phyloP scores from a whole-genome alignment of 2,888 invertebrate genomes.

The Phymatocera aterrima region DNA sequence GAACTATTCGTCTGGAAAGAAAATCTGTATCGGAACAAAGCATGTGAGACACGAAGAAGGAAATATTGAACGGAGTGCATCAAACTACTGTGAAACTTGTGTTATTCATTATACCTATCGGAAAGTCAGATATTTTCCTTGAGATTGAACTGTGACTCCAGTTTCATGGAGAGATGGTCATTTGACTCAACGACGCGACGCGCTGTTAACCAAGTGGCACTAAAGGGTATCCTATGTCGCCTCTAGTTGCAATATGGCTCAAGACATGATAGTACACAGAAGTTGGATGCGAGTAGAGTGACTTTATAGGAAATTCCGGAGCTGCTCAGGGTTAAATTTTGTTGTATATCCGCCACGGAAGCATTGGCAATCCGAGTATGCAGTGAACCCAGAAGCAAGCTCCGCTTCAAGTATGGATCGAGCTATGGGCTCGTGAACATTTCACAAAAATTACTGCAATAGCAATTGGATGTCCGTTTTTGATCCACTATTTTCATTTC shows the following conservation, averaged over 20 bases:
- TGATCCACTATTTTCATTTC: too few species aligned
- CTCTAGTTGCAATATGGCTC: slow-evolving; percentile 29
- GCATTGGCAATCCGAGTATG: background rate
- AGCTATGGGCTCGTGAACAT: background rate
- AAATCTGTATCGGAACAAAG: background rate
- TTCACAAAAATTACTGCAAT: slow-evolving; percentile 18
- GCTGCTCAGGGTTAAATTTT: background rate
- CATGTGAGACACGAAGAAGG: background rate
- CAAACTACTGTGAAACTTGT: background rate
- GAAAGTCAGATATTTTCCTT: background rate
- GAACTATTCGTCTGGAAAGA: background rate
- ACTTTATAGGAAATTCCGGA: slow-evolving; percentile 23
- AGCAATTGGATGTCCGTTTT: too few species aligned
- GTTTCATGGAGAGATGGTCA: background rate
- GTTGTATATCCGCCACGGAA: background rate
- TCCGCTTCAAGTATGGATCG: background rate
- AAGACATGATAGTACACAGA: background rate
- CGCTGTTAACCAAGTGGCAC: slow-evolving; percentile 35
- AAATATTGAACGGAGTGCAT: background rate
- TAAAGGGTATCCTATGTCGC: slow-evolving; percentile 24
- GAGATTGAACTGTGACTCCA: background rate
- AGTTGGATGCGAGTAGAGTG: slow-evolving; percentile 18
- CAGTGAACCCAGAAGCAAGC: slow-evolving; percentile 7
- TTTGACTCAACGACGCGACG: slow-evolving; percentile 21
- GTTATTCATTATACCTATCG: background rate